Percentiles rank a stretch among this genome's conserved stretches.
phyloP scores from a whole-genome alignment of 1,140 invertebrate species.

The Drosophila bifasciata region DNA sequence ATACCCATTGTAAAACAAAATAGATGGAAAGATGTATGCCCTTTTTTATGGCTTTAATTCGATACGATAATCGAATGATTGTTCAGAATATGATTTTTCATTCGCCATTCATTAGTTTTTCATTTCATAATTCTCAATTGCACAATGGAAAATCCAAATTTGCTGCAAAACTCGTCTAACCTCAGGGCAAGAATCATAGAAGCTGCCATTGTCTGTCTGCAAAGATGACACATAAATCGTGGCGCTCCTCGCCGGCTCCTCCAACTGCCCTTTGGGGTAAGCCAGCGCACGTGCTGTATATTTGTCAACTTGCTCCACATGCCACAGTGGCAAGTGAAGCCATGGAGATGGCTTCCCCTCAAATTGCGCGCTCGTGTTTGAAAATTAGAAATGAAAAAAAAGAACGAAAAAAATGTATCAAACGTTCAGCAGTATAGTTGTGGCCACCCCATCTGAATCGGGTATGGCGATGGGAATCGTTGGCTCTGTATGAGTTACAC shows the following conservation, averaged over 20 bases:
- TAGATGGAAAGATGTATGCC: too few species aligned
- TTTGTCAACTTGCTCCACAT: conserved; percentile 74
- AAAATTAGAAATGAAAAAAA: conserved; percentile 61
- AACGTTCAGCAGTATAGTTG: not conserved
- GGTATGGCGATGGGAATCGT: not conserved
- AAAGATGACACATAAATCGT: conserved; percentile 47
- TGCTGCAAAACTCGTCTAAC: not conserved
- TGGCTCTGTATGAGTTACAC: conserved; percentile 22
- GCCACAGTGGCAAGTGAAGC: conserved; percentile 5
- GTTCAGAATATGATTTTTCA: too few species aligned
- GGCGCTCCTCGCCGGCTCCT: not conserved
- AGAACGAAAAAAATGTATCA: not conserved
- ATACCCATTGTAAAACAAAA: too few species aligned
- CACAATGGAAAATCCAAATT: conserved; percentile 3
- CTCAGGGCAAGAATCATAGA: too few species aligned
- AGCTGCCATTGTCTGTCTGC: conserved; percentile 9
- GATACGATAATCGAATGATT: too few species aligned
- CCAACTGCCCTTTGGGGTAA: conserved; percentile 14
- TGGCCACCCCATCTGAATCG: not conserved
- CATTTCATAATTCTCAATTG: not conserved
- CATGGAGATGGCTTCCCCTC: conserved; percentile 16
- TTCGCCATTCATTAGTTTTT: too few species aligned
- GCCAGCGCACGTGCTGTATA: conserved; percentile 65
- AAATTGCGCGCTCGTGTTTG: conserved; percentile 67
- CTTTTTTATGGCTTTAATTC: too few species aligned